Base-by-base conservation (phyloP, 2,113 vertebrate genomes). In the Apodemus sylvaticus region DNA sequence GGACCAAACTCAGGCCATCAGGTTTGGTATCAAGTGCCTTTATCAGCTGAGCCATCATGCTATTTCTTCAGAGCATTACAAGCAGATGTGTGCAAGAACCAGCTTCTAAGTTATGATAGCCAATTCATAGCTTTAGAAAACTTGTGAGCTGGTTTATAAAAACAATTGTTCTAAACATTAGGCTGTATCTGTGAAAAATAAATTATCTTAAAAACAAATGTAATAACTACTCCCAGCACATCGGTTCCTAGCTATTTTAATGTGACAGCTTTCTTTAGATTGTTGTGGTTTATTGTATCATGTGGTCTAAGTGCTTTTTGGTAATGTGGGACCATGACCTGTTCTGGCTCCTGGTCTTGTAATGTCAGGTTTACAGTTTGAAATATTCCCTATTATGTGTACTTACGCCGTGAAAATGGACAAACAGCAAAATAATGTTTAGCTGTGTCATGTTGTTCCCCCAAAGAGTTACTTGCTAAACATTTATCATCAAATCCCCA, bases 91-190 rank as follows among this genome's bases (percentile, higher is more conserved):
- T 20, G 39, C 4, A 34, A 17, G 60, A 29, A 34, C 39, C 13
- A 48, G 39, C 19, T 53, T 11, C 20, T 58, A 20, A 66, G 5
- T 93, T 39, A 2, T 17, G 13, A 93, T 71, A 70, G 26, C 10
- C 60, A 60, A 29, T 45, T 74, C 68, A 26, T 70, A 86, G 42
- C 45, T 78, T 90, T 55, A 95, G 86, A 53, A 78, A 90, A 58
- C 73, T 89, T 53, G 29, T 60, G 11, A 71, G 4, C 66, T 86
- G 10, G 6, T 42, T 85, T 87, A 87, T 48, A 74, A 73, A 77
- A 86, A 83, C 26, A 86, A 24, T 13, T n/a, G 48, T 74, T 94
- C 39, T 70, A 79, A 91, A 97, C 74, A 87, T 71, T 64, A 90
- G 93, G 68, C 4, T 74, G 45, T 93, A 64, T 8, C 45, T 86